Evolutionary conservation across 2,113 vertebrate genomes (phyloP).

Genomic region (Pampusana beccarii): DNA sequence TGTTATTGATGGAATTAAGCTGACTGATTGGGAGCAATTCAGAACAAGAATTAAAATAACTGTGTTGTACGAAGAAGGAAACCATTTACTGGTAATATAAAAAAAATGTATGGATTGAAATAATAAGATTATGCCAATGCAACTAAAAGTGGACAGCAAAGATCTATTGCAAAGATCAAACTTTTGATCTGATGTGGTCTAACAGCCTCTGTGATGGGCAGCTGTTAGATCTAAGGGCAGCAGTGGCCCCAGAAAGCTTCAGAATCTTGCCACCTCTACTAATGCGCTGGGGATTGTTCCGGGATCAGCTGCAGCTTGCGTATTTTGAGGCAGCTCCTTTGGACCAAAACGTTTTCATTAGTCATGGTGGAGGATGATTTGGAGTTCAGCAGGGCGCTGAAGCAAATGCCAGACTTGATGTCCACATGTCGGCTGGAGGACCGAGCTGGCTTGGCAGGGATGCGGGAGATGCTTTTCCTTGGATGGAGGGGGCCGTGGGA

Average conservation of each 20-base stretch:
- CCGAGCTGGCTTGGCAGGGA: accelerated
- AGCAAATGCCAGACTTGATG: neutral
- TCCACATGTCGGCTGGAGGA: accelerated
- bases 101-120: neutral
- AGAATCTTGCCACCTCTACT: neutral
- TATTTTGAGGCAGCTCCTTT: neutral
- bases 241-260: neutral
- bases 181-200: neutral
- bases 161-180: neutral
- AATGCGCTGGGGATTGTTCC: accelerated
- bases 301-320: accelerated
- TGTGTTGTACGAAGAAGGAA: neutral
- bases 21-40: neutral
- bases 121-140: neutral
- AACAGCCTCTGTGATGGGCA: neutral
- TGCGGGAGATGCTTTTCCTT: neutral
- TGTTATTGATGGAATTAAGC: slow-evolving; percentile 35
- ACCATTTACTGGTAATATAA: neutral
- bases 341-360: accelerated
- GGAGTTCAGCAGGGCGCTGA: neutral
- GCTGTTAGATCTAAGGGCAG: neutral
- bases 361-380: neutral
- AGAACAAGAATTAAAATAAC: neutral
- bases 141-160: neutral
- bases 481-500: neutral